Percentiles rank a stretch among this genome's conserved stretches.
phyloP scores from a whole-genome alignment of 2,888 invertebrate genomes.

The Tachina lurida region DNA sequence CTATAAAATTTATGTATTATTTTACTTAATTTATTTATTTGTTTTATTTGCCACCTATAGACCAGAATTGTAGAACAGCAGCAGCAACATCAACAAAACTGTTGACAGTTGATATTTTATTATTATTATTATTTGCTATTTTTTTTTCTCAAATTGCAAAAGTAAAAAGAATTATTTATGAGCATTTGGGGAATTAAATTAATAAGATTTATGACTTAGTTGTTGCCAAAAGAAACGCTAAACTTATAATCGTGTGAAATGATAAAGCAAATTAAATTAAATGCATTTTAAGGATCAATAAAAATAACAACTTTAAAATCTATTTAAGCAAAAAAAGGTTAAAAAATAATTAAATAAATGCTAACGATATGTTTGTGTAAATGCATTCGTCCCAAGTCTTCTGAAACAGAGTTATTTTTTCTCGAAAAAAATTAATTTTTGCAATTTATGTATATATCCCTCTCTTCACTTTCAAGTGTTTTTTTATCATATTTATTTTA shows the following conservation, averaged over 20 bases:
- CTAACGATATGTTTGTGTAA: too few relatives aligned
- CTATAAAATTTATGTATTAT: slow-evolving; percentile 41
- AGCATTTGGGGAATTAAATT: slow-evolving; percentile 44
- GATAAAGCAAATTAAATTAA: slow-evolving; percentile 12
- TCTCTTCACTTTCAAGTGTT: not conserved
- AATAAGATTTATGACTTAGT: slow-evolving; percentile 43
- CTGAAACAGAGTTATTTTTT: too few relatives aligned
- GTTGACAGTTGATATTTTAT: slow-evolving; percentile 42
- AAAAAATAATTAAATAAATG: not conserved
- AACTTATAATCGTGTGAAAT: not conserved
- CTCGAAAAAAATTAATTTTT: too few relatives aligned
- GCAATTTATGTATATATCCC: too few relatives aligned
- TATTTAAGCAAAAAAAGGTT: not conserved
- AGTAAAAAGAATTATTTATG: slow-evolving; percentile 53
- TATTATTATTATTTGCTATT: not conserved
- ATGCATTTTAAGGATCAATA: not conserved
- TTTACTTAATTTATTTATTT: slow-evolving; percentile 35
- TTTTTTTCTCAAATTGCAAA: slow-evolving; percentile 2
- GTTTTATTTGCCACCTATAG: slow-evolving; percentile 1
- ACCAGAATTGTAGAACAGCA: not conserved
- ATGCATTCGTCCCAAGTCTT: too few relatives aligned
- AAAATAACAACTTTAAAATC: not conserved
- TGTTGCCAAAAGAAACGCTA: not conserved
- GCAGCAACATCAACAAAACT: slow-evolving; percentile 39
- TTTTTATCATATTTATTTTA: not conserved